Evolutionary conservation across 2,797 vertebrate genomes (phyloP), one percentile per base, ranked within the genome.

Genomic region (Adelosebastes latens): DNA sequence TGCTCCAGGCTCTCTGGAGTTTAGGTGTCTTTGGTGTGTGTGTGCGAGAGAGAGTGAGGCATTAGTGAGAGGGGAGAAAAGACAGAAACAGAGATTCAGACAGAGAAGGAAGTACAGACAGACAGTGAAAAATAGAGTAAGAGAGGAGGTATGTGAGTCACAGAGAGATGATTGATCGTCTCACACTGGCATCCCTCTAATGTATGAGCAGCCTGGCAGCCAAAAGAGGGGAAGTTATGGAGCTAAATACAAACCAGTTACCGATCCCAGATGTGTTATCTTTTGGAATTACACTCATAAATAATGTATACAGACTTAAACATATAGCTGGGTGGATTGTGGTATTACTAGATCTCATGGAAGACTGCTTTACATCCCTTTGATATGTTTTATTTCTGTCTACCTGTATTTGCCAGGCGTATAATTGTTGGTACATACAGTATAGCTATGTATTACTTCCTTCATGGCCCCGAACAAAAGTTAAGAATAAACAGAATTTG

Each of bases 1-100:
- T 81, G 82, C 91, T 91, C 72, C 72, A 74, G 90, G 89, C 88
- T 90, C 68, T 78, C 68, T 62, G 72, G 75, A 31, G 69, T 87
- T 88, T 79, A 77, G 59, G 64, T 82, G 75, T 89, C 82, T 90
- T 81, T 73, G 55, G 66, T 87, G 55, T 74, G 52, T 74, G 49
- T 69, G 39, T 39, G 12, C 1, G 59, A 42, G 42, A 52, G 73
- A 29, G 66, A n/a, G 39, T 79, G 62, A 27, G 56, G 13, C 56
- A 4, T 58, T 58, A 27, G 56, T 29, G 56, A 59, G 52, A 77
- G 25, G 11, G 25, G 42, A 66, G 34, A 71, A 56, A 65, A 68
- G 55, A 64, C 49, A 79, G 49, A 87, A 46, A 75, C 39, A 63
- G 25, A 76, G 53, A 81, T 60, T 74, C 42, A 64, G 79, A 75